phyloP scores from a whole-genome alignment of 2,113 vertebrate species.

The Cettia cetti region DNA sequence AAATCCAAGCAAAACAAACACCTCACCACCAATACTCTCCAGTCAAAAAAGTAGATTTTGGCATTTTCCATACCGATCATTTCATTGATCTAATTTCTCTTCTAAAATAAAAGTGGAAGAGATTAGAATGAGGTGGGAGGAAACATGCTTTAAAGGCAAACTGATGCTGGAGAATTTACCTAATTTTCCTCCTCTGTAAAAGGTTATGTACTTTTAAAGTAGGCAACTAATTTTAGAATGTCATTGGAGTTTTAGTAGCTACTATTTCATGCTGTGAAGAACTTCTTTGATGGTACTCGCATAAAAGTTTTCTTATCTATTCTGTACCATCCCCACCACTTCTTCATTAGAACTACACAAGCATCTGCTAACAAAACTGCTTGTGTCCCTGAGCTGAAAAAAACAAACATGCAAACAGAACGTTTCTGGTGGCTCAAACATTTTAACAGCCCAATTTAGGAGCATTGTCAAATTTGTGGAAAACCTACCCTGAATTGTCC shows the following conservation, averaged over 20 bases:
- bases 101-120: not conserved
- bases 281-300: not conserved
- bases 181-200: not conserved
- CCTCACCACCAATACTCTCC: too few species aligned
- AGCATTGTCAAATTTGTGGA: not conserved
- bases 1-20: not conserved
- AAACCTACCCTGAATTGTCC: not conserved
- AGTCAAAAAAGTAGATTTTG: not conserved
- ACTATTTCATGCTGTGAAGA: not conserved
- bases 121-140: not conserved
- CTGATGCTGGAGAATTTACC: not conserved
- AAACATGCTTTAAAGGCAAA: not conserved
- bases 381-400: not conserved
- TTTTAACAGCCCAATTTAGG: not conserved
- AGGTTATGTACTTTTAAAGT: not conserved
- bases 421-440: not conserved
- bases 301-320: not conserved
- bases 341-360: not conserved
- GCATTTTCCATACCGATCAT: not conserved
- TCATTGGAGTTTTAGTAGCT: not conserved
- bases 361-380: not conserved
- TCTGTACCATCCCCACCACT: not conserved
- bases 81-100: not conserved
- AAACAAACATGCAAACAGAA: not conserved
- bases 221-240: not conserved